phyloP scores from a whole-genome alignment of 2,113 vertebrate species.

The Orientallactaga bullata region DNA sequence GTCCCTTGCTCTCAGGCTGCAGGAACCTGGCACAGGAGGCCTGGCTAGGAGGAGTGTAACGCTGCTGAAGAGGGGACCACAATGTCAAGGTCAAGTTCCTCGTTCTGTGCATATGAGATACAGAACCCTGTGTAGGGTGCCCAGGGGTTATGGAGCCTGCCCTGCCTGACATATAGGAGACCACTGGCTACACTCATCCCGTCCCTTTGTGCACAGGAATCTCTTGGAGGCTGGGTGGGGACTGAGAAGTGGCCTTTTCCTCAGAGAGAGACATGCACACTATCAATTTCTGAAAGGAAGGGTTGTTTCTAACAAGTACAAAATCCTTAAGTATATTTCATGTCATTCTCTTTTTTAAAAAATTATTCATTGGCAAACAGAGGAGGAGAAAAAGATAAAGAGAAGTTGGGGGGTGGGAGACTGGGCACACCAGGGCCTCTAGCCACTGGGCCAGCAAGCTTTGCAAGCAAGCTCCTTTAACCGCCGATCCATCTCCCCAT shows the following conservation, averaged over 20 bases:
- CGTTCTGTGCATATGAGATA: fast-evolving
- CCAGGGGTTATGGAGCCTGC: fast-evolving
- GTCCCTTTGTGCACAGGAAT: fast-evolving
- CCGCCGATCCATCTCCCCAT: too few relatives aligned
- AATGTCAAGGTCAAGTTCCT: fast-evolving
- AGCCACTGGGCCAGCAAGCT: too few relatives aligned
- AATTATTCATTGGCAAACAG: too few relatives aligned
- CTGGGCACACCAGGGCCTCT: too few relatives aligned
- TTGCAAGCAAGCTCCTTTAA: too few relatives aligned
- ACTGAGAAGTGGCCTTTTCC: neutral
- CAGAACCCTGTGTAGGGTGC: neutral
- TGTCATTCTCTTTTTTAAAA: neutral
- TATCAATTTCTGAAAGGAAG: neutral
- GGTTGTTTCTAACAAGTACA: neutral
- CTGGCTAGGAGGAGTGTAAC: too few relatives aligned
- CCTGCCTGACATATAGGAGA: neutral
- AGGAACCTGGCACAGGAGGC: too few relatives aligned
- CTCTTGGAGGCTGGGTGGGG: too few relatives aligned
- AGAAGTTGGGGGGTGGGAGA: too few relatives aligned
- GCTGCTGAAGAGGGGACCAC: neutral
- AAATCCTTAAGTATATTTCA: neutral
- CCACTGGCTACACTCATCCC: neutral
- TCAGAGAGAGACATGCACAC: neutral
- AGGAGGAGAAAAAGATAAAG: too few relatives aligned
- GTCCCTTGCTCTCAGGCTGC: neutral